A percentile compares a stretch with the other conserved stretches of the same genome.
Conservation (phyloP, 2,888 invertebrate species). For the Halocaridina rubra region DNA sequence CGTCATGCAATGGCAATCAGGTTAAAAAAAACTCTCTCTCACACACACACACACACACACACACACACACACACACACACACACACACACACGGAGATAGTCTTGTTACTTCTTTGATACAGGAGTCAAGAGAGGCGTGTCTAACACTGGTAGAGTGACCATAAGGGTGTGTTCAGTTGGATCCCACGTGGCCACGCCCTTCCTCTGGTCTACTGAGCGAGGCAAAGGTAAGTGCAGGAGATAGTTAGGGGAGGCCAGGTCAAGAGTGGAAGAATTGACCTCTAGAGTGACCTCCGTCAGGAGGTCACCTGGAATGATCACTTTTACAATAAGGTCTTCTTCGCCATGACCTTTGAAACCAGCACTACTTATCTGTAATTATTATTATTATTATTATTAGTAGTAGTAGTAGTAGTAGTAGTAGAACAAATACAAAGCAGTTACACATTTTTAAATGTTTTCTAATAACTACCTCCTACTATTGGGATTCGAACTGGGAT, state of each 20-base stretch:
- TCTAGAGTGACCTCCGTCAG: slow-evolving; percentile 40
- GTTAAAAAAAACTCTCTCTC: no score
- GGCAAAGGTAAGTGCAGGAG: slow-evolving; percentile 34
- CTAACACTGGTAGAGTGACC: slow-evolving; percentile 20
- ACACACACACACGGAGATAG: neutral
- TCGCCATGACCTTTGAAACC: neutral
- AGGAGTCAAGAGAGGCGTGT: neutral
- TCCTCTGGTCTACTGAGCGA: slow-evolving; percentile 31
- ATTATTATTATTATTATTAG: no score
- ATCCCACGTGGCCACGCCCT: slow-evolving; percentile 50
- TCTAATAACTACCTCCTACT: no score
- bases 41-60: neutral
- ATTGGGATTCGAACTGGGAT: no score
- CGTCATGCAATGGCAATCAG: neutral
- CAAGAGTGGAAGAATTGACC: slow-evolving; percentile 17
- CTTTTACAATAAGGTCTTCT: slow-evolving; percentile 34
- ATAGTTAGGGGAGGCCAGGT: slow-evolving; percentile 27
- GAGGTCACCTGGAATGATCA: slow-evolving; percentile 35
- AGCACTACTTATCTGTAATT: slow-evolving; percentile 26
- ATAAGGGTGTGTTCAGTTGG: slow-evolving; percentile 31
- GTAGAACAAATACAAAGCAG: no score
- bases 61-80: neutral
- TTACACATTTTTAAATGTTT: no score
- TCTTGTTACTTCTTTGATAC: neutral
- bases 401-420: no score